Percentiles rank a stretch among this genome's conserved stretches.
Evolutionary conservation across 2,888 invertebrate species (phyloP).

Genomic region (Heteromyza rotundicornis): DNA sequence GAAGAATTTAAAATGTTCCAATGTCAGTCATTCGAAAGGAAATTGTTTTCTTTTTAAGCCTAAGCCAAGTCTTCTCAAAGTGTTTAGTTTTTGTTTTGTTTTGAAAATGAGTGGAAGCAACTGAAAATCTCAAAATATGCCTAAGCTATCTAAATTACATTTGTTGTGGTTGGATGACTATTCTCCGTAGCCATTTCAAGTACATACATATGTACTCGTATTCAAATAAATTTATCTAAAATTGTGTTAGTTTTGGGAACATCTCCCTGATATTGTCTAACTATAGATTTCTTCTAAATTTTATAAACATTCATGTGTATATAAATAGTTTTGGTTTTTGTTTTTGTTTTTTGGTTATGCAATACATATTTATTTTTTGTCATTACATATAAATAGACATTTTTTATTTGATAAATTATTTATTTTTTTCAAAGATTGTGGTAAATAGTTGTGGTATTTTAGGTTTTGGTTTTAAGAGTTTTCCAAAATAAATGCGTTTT

Average conservation of each 20-base stretch:
- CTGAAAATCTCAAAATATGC: neutral
- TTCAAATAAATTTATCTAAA: conserved; percentile 28
- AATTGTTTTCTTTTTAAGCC: too few species aligned
- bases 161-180: conserved; percentile 5
- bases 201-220: too few species aligned
- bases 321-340: conserved; percentile 24
- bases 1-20: too few species aligned
- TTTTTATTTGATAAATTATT: neutral
- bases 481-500: conserved; percentile 49
- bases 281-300: conserved; percentile 39
- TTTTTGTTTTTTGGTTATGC: too few species aligned
- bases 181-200: neutral
- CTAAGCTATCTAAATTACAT: neutral
- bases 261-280: conserved; percentile 56
- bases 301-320: conserved; percentile 26
- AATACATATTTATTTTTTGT: neutral
- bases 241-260: conserved; percentile 41
- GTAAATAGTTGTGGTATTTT: conserved; percentile 9
- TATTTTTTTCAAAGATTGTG: conserved; percentile 17
- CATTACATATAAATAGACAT: neutral
- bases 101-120: neutral
- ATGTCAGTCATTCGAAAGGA: too few species aligned
- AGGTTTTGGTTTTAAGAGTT: conserved; percentile 31
- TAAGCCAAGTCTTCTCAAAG: too few species aligned
- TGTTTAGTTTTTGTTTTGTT: too few species aligned